Base-by-base conservation (phyloP, 2,888 invertebrate genomes). In the Steinernema carpocapsae region DNA sequence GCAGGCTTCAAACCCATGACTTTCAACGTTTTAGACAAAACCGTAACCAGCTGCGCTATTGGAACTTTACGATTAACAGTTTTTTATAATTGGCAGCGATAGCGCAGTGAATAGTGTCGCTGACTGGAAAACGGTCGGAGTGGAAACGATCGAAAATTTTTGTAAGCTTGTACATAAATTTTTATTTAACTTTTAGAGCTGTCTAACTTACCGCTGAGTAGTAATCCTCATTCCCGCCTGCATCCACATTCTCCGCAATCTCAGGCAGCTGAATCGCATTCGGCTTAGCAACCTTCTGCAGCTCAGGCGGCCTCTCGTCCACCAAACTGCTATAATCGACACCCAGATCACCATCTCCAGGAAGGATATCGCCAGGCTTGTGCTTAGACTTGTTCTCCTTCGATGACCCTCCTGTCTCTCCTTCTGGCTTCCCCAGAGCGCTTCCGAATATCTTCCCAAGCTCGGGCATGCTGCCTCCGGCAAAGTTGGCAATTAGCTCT, bases 401-500 rank as follows among this genome's bases (percentile, higher is more conserved):
- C 19, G 19, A 37, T 37, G 37, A 37, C 4, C 37, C 52, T 52
- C 52, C 52, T 10, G 10, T 52, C 52, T 52, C 52, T 10, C 37
- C 64, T 29, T 64, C 64, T 6, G 32, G 32, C 29, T 64, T 64
- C 1, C 64, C 64, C 17, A 64, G 29, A n/a, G 64, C 77, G 24
- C 32, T 64, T 14, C 71, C 71, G 29, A 71, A 71, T 17, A 71
- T 42, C 42, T 71, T 71, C 3, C 26, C 71, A 4, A 71, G 32
- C 14, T 42, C 71, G 24, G 72, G 72, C 32, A 72, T 76, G 2
- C 29, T 26, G 64, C 64, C 74, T 4, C 82, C 83, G 26, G 83
- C 80, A 72, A 86, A 86, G 45, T 84, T 82, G n/a, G 83, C 81
- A 72, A 86, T 85, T 3, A 86, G 74, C 59, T 86, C 85, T 0